Conservation (phyloP, 2,888 invertebrate genomes). For the Brachyptera risi region DNA sequence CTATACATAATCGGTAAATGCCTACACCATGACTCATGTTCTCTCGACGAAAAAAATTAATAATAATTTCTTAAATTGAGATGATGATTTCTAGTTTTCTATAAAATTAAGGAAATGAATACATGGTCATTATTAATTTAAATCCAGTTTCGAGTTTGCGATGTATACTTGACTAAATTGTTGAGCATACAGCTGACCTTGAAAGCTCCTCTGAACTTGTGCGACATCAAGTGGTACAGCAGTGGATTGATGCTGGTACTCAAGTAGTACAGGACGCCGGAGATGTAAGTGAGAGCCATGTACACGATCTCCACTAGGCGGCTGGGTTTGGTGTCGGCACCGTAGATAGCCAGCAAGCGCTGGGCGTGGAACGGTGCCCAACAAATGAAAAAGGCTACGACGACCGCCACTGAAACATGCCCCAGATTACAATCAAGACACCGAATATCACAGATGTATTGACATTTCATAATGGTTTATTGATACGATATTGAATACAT, state of each 20-base stretch:
- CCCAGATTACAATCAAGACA: slow-evolving; percentile 3
- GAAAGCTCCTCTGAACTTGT: slow-evolving; percentile 66
- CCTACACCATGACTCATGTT: too few relatives aligned
- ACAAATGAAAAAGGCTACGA: slow-evolving; percentile 76
- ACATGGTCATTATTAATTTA: too few relatives aligned
- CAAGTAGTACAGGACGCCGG: slow-evolving; percentile 62
- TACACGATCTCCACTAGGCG: slow-evolving; percentile 47
- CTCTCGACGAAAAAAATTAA: too few relatives aligned
- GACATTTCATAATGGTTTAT: too few relatives aligned
- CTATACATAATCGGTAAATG: too few relatives aligned
- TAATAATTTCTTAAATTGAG: too few relatives aligned
- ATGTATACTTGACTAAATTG: too few relatives aligned
- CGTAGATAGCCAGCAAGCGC: slow-evolving; percentile 75
- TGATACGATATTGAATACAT: too few relatives aligned
- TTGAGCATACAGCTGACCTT: slow-evolving; percentile 52
- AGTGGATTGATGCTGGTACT: slow-evolving; percentile 67
- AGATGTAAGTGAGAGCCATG: slow-evolving; percentile 55
- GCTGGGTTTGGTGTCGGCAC: slow-evolving; percentile 52
- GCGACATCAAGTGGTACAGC: slow-evolving; percentile 66
- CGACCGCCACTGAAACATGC: slow-evolving; percentile 79
- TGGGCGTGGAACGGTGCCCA: slow-evolving; percentile 94
- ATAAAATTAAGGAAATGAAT: too few relatives aligned
- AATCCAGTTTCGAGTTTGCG: too few relatives aligned
- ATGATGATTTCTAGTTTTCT: too few relatives aligned
- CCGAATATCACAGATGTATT: neutral